A percentile compares a stretch with the other conserved stretches of the same genome.
phyloP scores from a whole-genome alignment of 1,140 invertebrate species.

The Ridgeia piscesae region DNA sequence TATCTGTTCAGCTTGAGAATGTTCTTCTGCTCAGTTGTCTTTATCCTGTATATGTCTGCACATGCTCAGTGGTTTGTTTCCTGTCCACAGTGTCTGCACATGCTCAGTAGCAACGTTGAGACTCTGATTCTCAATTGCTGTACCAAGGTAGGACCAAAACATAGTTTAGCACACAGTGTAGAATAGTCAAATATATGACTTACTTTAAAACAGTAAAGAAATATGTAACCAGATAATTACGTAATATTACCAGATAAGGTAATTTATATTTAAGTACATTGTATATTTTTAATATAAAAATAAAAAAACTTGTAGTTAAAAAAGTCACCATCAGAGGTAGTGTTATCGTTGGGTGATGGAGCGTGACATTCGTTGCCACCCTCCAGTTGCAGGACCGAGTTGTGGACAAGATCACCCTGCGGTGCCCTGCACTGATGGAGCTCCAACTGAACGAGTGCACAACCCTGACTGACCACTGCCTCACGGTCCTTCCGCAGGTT shows the following conservation, averaged over 20 bases:
- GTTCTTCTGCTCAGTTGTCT: background rate
- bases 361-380: background rate
- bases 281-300: no score
- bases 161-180: background rate
- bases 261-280: no score
- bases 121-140: background rate
- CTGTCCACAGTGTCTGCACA: background rate
- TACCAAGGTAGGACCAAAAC: background rate
- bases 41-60: no score
- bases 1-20: no score
- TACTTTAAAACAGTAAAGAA: no score
- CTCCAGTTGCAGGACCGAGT: background rate
- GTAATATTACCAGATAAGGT: no score
- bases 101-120: background rate
- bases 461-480: background rate
- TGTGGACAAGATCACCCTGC: background rate
- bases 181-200: no score
- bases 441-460: background rate
- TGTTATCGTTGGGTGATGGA: no score
- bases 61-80: background rate
- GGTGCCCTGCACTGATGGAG: background rate
- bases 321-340: no score
- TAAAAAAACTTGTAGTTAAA: background rate
- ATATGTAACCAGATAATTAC: no score
- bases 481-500: background rate